Conservation (phyloP, 2,113 vertebrate species). For the Pampusana beccarii region DNA sequence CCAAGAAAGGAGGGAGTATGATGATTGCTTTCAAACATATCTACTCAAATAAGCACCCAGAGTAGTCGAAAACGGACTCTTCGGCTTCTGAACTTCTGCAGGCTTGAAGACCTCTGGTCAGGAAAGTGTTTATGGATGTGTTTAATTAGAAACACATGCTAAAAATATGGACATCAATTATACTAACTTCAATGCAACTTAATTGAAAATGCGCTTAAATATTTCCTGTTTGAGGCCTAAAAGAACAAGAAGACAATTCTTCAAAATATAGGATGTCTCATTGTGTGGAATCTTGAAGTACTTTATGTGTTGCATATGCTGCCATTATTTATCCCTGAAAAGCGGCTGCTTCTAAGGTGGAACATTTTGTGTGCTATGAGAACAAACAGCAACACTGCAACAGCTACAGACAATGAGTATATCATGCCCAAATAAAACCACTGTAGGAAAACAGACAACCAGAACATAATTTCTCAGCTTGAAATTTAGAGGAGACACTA, state of each 20-base stretch:
- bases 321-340: not conserved
- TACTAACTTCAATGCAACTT: slow-evolving; percentile 25
- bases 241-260: slow-evolving; percentile 35
- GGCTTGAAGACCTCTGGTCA: slow-evolving; percentile 24
- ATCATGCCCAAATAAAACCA: slow-evolving; percentile 36
- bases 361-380: slow-evolving; percentile 23
- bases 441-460: slow-evolving; percentile 16
- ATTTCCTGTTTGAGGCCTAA: slow-evolving; percentile 45
- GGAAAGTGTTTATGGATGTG: not conserved
- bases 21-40: not conserved
- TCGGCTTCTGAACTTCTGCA: not conserved
- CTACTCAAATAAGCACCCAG: not conserved
- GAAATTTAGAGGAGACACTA: slow-evolving; percentile 10
- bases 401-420: slow-evolving; percentile 26
- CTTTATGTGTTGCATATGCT: slow-evolving; percentile 9
- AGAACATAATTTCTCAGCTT: slow-evolving; percentile 43
- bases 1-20: not conserved
- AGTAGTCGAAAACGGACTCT: not conserved
- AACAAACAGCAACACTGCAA: not conserved
- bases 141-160: slow-evolving; percentile 39
- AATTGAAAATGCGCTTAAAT: slow-evolving; percentile 51
- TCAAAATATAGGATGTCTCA: slow-evolving; percentile 8
- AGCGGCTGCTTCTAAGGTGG: slow-evolving; percentile 36
- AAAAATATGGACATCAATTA: slow-evolving; percentile 38
- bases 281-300: slow-evolving; percentile 25